These are phyloP conservation scores for Phortica magna DNA, from an alignment of 2,888 invertebrate species.

Conservation along the genomic window DNA sequence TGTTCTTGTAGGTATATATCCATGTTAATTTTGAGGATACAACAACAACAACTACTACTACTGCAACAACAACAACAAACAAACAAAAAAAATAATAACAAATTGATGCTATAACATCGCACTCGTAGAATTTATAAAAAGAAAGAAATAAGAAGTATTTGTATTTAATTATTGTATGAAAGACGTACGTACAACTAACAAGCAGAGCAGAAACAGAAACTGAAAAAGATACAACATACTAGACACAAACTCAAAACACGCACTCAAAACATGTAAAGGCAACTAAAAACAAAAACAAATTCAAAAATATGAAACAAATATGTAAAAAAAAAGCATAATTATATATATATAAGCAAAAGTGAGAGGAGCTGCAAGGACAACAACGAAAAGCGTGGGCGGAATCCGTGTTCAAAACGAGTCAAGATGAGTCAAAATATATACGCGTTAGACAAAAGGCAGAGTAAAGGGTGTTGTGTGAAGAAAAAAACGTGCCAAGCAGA, in stretches of 20 bases:
- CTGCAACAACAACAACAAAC: constrained; percentile 28
- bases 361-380: constrained; percentile 4
- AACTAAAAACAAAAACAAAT: constrained; percentile 23
- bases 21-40: constrained; percentile 78
- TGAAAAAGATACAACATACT: constrained; percentile 1
- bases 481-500: no score
- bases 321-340: constrained; percentile 12
- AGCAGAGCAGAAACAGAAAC: neutral
- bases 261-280: constrained; percentile 23
- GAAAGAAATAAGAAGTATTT: constrained; percentile 13
- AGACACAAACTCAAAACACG: constrained; percentile 3
- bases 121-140: constrained; percentile 28
- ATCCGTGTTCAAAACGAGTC: neutral
- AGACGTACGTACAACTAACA: constrained; percentile 13
- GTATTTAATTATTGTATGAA: constrained; percentile 25
- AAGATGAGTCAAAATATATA: no score
- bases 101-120: constrained; percentile 28
- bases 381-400: neutral
- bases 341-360: constrained; percentile 1
- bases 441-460: no score
- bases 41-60: constrained; percentile 50
- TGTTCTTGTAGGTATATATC: constrained; percentile 78
- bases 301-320: constrained; percentile 44
- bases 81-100: constrained; percentile 13
- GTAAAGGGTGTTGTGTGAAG: no score